A percentile compares a stretch with the other conserved stretches of the same genome.
Evolutionary conservation across 1,140 invertebrate genomes (phyloP).

Genomic region (Anastatus disparis): DNA sequence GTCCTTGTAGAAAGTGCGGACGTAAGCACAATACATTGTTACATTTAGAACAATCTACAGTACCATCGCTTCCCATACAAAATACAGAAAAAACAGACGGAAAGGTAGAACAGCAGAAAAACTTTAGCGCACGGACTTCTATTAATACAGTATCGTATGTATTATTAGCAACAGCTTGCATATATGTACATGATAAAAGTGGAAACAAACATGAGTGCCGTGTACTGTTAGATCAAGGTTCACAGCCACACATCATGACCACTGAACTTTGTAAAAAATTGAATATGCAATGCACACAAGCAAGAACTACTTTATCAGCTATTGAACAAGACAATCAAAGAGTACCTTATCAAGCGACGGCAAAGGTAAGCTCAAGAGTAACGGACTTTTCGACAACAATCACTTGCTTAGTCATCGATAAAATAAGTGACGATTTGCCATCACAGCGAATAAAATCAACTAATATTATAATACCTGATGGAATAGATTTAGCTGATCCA

Average conservation of each 20-base stretch:
- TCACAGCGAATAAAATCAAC: neutral
- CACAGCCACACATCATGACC: neutral
- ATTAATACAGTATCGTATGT: neutral
- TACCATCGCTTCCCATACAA: no score
- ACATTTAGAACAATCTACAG: neutral
- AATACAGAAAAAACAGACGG: neutral
- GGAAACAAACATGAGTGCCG: neutral
- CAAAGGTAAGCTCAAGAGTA: neutral
- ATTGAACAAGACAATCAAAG: neutral
- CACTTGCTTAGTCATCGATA: neutral
- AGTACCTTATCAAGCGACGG: neutral
- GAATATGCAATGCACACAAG: neutral
- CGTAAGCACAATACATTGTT: neutral
- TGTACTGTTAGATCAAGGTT: neutral
- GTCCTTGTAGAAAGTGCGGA: neutral
- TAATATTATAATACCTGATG: neutral
- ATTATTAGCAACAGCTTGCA: neutral
- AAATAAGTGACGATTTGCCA: neutral
- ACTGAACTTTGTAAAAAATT: neutral
- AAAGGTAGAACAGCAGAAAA: neutral
- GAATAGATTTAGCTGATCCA: neutral
- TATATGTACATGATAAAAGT: neutral
- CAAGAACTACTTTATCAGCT: neutral
- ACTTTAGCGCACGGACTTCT: neutral
- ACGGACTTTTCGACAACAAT: neutral